Base-by-base conservation (phyloP, 2,797 vertebrate species). In the Gallinago solitaria region DNA sequence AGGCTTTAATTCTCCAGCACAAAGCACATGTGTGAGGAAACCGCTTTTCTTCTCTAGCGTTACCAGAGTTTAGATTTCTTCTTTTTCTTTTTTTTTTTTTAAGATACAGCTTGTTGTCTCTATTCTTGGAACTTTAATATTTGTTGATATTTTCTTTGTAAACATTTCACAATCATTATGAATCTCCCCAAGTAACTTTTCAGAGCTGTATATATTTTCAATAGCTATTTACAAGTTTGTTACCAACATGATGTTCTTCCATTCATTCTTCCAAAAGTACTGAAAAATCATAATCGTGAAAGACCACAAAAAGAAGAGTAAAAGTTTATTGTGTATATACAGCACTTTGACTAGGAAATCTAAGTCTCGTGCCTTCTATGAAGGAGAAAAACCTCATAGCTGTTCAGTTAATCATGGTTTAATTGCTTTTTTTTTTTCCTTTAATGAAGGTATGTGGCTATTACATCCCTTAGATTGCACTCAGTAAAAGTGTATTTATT, bases 11-110 rank as follows among this genome's bases (percentile, higher is more conserved):
- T 79, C 47, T 28, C 7, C 5, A 6, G 87, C 24, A 56, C 17
- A 30, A 37, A 30, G 8, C 20, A 8, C 1, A 0, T 21, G 39
- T 9, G 16, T 33, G 50, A 37, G 19, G 5, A 9, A 7, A 9
- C 12, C 0, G 1, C 15, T 43, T 71, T 32, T 27, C 32, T 59
- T 14, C 41, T 39, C 30, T 23, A 11, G 21, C 2, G 6, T 32
- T 84, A 53, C n/a, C 33, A 60, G 39, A 48, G 30, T 27, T 39
- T 25, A 59, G n/a, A 16, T 39, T 53, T 47, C 21, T 2, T 43
- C 39, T 3, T 43, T 4, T 48, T 48, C n/a, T n/a, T 28, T 24
- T n/a, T 47, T 47, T 28, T 24, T 37, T 28, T 33, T 43, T 23
- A 70, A 71, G 18, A 41, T 14, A 10, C 21, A 28, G 7, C 12